Evolutionary conservation across 1,140 invertebrate genomes (phyloP), one percentile per base, ranked within the genome.

Genomic region (Batillaria attramentaria): DNA sequence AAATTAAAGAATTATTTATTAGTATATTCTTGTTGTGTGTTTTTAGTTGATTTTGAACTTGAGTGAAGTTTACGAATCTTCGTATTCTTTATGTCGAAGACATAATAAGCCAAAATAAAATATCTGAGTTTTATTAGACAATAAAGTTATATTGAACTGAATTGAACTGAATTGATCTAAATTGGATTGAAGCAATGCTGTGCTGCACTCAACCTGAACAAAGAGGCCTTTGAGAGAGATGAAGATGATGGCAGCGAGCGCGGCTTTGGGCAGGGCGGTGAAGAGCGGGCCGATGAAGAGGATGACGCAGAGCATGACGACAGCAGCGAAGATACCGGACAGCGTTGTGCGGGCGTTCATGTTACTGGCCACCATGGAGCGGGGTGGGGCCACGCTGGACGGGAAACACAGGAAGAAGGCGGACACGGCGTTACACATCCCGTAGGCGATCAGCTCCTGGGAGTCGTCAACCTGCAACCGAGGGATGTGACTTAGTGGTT

Each of bases 331-430:
- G 39, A 93, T 43, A 1, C 87, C 87, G 62, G 77, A 79, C n/a
- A 89, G 33, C 2, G 85, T 87, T 50, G 88, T 85, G 66, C 85
- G 87, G 13, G 85, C 84, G 73, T 87, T 86, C 86, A 87, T 89
- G 37, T 77, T 77, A 37, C 83, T 85, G 35, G 85, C 84, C 24
- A 89, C 84, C 88, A 97, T 97, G 43, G 96, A 97, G 81, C 95
- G 91, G 1, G 95, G 95, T 86, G 96, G 95, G 24, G 95, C 95
- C 41, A 95, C 97, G 8, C 96, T 97, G 6, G 90, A 91, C n/a
- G 93, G 92, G 82, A 93, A 93, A 68, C 93, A 92, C 24, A 88
- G 86, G 72, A 93, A 90, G 84, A 93, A 92, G 6, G 92, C 91
- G 37, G 89, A 87, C 41, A 92, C 80, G 20, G 91, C 82, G 84